Base-by-base conservation (phyloP, 2,113 vertebrate genomes). In the Steatornis caripensis region DNA sequence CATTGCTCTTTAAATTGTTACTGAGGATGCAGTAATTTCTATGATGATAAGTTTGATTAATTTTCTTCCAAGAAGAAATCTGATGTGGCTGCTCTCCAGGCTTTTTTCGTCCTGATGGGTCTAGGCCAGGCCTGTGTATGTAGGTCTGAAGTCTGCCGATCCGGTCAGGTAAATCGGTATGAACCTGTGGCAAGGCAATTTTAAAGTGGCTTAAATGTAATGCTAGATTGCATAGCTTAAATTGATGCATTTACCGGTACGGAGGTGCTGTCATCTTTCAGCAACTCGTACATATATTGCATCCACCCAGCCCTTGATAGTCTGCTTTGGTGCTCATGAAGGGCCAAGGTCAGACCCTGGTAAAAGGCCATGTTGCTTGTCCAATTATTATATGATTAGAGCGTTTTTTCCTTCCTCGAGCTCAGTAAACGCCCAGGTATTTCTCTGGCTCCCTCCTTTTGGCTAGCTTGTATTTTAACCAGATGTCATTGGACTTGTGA, bases 21-120 rank as follows among this genome's bases (percentile, higher is more conserved):
- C 45, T 58, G 87, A 94, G 41, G 81, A 78, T 79, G 64, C 60
- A 48, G 69, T 78, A 75, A 87, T 92, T 95, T 90, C 69, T 82
- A 17, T 51, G 55, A 58, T 78, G 64, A 72, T 71, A 70, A 51
- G 68, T 90, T 80, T 81, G 85, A 90, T 95, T 87, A 36, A 36
- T 87, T 80, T 94, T 66, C 39, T 91, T 83, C 76, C 45, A 46
- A 24, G 84, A 81, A 54, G 86, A 87, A 80, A 49, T 70, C 13
- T 27, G n/a, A 65, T 60, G 17, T 36, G 83, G 70, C 82, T 46
- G 74, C 61, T 91, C 57, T 74, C 61, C n/a, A 24, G 46, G 49
- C 46, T 80, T 12, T 77, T 92, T 46, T 24, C n/a, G n/a, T 72
- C 72, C 20, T 79, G 60, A 51, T 66, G 64, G 69, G 36, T 78